phyloP scores from a whole-genome alignment of 2,113 vertebrate species.

The Macaca fascicularis region T2T-MFA8v1.1 NC_088391.1:16583001-16583500 shows the following conservation, averaged over 20 bases:
- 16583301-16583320: background rate
- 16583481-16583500: background rate
- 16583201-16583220: background rate
- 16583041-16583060: background rate
- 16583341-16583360: background rate
- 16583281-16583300: background rate
- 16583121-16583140: background rate
- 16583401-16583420: background rate
- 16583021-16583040: background rate
- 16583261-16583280: background rate
- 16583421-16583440: background rate
- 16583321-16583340: background rate
- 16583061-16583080: background rate
- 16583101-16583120: background rate
- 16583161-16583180: background rate
- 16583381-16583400: background rate
- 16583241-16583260: background rate
- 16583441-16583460: background rate
- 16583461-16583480: background rate
- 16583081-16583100: background rate
- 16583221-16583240: background rate
- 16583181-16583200: background rate
- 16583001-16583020: background rate
- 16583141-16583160: background rate
- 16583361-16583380: background rate